Percentiles rank a stretch among this genome's conserved stretches.
Conservation (phyloP, 2,797 vertebrate species). For the Acanthis flammea region DNA sequence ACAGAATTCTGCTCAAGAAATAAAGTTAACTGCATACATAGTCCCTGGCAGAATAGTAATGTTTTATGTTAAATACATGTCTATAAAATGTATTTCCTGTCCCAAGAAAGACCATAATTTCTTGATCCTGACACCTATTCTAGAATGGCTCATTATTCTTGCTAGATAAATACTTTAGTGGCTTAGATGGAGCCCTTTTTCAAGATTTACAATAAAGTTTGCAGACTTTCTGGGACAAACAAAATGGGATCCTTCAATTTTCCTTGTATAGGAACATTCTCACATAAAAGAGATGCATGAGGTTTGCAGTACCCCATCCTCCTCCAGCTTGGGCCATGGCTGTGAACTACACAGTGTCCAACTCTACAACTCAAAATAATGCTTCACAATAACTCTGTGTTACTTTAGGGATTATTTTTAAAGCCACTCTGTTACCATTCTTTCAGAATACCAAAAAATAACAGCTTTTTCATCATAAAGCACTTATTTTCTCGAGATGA, state of each 20-base stretch:
- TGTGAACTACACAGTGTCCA: background rate
- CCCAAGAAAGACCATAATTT: background rate
- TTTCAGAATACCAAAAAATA: constrained; percentile 7
- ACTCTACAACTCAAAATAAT: background rate
- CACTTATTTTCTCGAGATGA: constrained; percentile 52
- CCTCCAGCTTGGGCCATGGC: background rate
- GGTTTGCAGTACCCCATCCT: background rate
- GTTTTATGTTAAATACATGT: background rate
- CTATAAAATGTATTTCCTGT: background rate
- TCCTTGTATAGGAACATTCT: background rate
- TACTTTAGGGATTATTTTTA: background rate
- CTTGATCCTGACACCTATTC: background rate
- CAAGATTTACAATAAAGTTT: background rate
- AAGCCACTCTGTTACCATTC: background rate
- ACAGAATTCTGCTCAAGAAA: background rate
- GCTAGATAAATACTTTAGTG: background rate
- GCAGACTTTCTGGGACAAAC: background rate
- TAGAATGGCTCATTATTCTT: background rate
- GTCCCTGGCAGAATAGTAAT: background rate
- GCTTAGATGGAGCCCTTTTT: background rate
- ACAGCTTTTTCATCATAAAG: constrained; percentile 9
- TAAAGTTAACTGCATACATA: background rate
- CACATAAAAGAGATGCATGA: background rate
- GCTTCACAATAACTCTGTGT: background rate
- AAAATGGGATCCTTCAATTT: background rate